phyloP scores from a whole-genome alignment of 2,113 vertebrate species.

The Ciconia boyciana region DNA sequence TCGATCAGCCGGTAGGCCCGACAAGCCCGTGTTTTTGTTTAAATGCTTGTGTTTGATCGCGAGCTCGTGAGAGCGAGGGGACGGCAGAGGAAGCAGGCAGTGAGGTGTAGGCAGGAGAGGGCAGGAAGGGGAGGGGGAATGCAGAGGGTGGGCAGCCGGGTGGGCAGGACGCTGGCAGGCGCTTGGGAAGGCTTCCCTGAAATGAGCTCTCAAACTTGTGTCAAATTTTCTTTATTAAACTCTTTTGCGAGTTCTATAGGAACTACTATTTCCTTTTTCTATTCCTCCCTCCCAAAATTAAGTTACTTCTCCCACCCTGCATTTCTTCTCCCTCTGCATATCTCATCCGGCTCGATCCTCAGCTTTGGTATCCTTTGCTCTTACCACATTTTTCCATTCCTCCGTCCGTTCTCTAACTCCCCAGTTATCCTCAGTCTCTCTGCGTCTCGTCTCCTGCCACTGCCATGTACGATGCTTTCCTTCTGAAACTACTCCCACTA shows the following conservation, averaged over 20 bases:
- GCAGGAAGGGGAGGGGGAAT: not conserved
- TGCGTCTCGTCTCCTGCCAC: not conserved
- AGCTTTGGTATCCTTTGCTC: not conserved
- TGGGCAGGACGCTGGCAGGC: not conserved
- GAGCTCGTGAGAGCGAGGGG: not conserved
- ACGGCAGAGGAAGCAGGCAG: not conserved
- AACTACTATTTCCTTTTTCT: not conserved
- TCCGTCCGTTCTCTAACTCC: constrained; percentile 35
- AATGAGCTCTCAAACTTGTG: not conserved
- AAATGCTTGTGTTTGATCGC: fast-evolving
- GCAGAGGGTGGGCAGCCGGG: not conserved
- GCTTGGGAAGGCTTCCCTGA: not conserved
- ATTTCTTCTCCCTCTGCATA: not conserved
- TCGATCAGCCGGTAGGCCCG: fast-evolving
- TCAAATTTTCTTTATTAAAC: not conserved
- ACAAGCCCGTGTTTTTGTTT: fast-evolving
- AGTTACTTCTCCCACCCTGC: not conserved
- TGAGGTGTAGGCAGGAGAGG: not conserved
- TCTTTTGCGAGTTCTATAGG: not conserved
- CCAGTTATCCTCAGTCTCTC: constrained; percentile 47
- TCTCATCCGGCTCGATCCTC: not conserved
- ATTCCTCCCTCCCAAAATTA: not conserved
- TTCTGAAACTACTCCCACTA: not conserved
- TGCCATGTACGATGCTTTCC: not conserved
- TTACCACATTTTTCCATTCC: constrained; percentile 67